Percentiles rank a stretch among this genome's conserved stretches.
phyloP scores from a whole-genome alignment of 2,888 invertebrate genomes.

The Caradrina kadenii region DNA sequence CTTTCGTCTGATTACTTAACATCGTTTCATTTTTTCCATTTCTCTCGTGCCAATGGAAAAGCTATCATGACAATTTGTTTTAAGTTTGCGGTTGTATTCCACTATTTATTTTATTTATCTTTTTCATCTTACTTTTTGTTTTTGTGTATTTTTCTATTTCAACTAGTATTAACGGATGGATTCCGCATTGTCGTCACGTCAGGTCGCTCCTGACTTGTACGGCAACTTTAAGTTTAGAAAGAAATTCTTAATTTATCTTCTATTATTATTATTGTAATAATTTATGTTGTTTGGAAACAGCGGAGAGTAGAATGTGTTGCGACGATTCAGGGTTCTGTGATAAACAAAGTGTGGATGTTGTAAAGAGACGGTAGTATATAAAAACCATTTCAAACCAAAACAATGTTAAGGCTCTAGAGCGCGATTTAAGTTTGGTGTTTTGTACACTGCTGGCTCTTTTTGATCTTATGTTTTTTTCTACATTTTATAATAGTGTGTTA shows the following conservation, averaged over 20 bases:
- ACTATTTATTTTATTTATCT: constrained; percentile 79
- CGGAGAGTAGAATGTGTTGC: constrained; percentile 64
- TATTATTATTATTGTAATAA: constrained; percentile 58
- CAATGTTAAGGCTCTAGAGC: constrained; percentile 45
- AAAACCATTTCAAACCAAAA: constrained; percentile 58
- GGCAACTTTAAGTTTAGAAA: constrained; percentile 42
- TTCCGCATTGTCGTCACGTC: constrained; percentile 42
- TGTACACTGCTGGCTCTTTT: constrained; percentile 68
- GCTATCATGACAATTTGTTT: constrained; percentile 83
- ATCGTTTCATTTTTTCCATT: constrained; percentile 70
- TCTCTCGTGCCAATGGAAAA: constrained; percentile 86
- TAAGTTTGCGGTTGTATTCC: constrained; percentile 72
- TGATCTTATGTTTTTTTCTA: constrained; percentile 66
- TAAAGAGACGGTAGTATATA: constrained; percentile 66
- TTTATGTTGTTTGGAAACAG: constrained; percentile 70
- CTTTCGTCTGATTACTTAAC: constrained; percentile 71
- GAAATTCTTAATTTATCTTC: constrained; percentile 59
- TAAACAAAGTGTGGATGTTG: constrained; percentile 73
- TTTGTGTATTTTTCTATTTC: constrained; percentile 61
- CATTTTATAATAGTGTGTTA: constrained; percentile 68
- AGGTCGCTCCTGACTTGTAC: constrained; percentile 25
- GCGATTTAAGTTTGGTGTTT: constrained; percentile 53
- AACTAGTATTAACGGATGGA: constrained; percentile 46
- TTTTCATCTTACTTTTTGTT: constrained; percentile 56
- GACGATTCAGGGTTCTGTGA: constrained; percentile 83